Base-by-base conservation (phyloP, 1,140 invertebrate genomes). In the Drosophila nikananu region DNA sequence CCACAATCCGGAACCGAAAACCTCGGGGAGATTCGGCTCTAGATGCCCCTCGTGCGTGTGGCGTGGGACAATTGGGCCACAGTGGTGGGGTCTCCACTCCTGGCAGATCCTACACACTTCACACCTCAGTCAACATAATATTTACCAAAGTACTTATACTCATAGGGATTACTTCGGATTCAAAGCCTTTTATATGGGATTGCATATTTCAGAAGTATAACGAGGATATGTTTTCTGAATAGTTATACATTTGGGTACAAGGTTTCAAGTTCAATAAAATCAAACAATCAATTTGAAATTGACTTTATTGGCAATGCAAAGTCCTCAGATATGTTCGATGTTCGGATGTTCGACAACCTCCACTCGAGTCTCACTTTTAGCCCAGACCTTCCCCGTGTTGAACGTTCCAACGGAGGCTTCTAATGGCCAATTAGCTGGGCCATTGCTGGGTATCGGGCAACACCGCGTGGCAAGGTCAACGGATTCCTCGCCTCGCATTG, bases 341-440 rank as follows among this genome's bases (percentile, higher is more conserved):
- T 39, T 64, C 13, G 23, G 21, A 37, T 52, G 30, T 64, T 30
- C 32, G 13, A 21, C 25, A 52, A 35, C 66, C 66, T 70, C 61
- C 48, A 52, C 17, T 41, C n/a, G 48, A 42, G 70, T 72, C 70
- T 71, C 42, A 48, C 55, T 71, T 48, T 30, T 73, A 73, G 67
- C 68, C 54, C 44, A 73, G 71, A 74, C 71, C 68, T 74, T 74
- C 35, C 42, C 19, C 67, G 54, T 17, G 23, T 12, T n/a, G n/a
- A 59, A 39, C 37, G 37, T 30, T 52, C 63, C 37, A 32, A 30
- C 54, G 39, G 71, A 61, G 71, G 67, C 68, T 74, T 61, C 60
- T 67, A 39, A 13, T 46, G 30, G 17, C 54, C 17, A 74, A 74
- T 74, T 73, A 74, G 41, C 19, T 25, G 46, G 13, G 13, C 10